A percentile compares a stretch with the other conserved stretches of the same genome.
phyloP scores from a whole-genome alignment of 1,140 invertebrate genomes.

The Orchesella cincta region DNA sequence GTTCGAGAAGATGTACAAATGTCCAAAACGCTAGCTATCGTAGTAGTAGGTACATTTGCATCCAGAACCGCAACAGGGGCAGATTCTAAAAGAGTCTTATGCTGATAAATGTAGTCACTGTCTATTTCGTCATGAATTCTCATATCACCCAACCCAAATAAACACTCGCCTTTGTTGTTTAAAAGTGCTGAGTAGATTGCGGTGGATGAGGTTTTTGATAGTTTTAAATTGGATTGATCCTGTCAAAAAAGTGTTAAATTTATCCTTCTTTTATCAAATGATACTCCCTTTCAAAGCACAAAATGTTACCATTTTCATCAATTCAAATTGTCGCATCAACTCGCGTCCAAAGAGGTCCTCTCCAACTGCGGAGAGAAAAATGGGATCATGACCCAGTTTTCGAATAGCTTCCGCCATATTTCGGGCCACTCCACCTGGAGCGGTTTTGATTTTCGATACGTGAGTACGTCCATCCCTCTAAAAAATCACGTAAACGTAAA shows the following conservation, averaged over 20 bases:
- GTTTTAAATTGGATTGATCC: conserved; percentile 56
- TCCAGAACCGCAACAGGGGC: conserved; percentile 77
- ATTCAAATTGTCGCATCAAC: conserved; percentile 56
- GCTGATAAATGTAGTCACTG: background rate
- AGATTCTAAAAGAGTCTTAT: background rate
- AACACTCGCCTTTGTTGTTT: conserved; percentile 71
- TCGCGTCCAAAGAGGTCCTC: conserved; percentile 63
- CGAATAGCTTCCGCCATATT: conserved; percentile 85
- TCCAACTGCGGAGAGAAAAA: conserved; percentile 77
- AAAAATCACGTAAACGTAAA: conserved; percentile 50
- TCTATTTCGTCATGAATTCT: conserved; percentile 67
- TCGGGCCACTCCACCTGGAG: conserved; percentile 82
- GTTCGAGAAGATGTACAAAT: conserved; percentile 64
- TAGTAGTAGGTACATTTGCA: conserved; percentile 71
- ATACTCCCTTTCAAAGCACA: background rate
- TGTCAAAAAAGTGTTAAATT: conserved; percentile 47
- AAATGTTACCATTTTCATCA: conserved; percentile 55
- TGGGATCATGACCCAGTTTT: conserved; percentile 65
- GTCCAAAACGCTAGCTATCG: conserved; percentile 67
- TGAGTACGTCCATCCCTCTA: conserved; percentile 79
- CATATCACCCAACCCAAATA: conserved; percentile 81
- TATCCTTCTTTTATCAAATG: background rate
- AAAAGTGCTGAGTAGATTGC: conserved; percentile 75
- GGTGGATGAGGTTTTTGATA: conserved; percentile 60
- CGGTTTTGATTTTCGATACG: conserved; percentile 63